Base-by-base conservation (phyloP, 1,140 invertebrate genomes). In the Aphaenogaster rudis region DNA sequence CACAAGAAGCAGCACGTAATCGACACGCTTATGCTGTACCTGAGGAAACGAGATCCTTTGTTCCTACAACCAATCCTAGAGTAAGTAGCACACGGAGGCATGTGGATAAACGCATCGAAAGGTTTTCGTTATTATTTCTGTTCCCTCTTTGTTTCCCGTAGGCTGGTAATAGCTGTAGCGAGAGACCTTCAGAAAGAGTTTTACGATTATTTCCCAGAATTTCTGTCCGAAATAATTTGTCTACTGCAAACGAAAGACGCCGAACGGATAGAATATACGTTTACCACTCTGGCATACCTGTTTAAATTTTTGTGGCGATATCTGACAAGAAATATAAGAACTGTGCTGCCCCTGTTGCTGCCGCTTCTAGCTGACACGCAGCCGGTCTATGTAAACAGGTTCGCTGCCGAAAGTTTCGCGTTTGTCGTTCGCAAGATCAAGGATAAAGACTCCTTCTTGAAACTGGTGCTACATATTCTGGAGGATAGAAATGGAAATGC, bases 331-430 rank as follows among this genome's bases (percentile, higher is more conserved):
- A 97, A 99, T 94, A 96, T 99, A 63, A 96, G 97, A 57, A 96
- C 96, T 45, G 96, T 98, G 0, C 97, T 98, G 86, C 97, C 97
- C 67, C 95, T 97, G 57, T 96, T 98, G 57, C 94, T 98, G 33
- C 98, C 98, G 0, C 93, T 99, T 1, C 93, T 99, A 7, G 97
- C 97, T 87, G 97, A 97, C 66, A 95, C 96, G 5, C 96, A 96
- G 81, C 98, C 97, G 77, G 96, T 96, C 74, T 98, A 99, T 93
- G 97, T 99, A n/a, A 97, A 97, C 88, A 97, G 97, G 93, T 99
- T 99, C 96, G 98, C 98, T n/a, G 98, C 98, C 1, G 98, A 99
- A 95, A 98, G 98, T 95, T 99, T 99, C 96, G 97, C 98, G 15
- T 99, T 98, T 96, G 97, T 99, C 1, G 97, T 98, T 8, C 96